Evolutionary conservation across 2,797 vertebrate genomes (phyloP), one percentile per base, ranked within the genome.

Genomic region (Bovichtus diacanthus): DNA sequence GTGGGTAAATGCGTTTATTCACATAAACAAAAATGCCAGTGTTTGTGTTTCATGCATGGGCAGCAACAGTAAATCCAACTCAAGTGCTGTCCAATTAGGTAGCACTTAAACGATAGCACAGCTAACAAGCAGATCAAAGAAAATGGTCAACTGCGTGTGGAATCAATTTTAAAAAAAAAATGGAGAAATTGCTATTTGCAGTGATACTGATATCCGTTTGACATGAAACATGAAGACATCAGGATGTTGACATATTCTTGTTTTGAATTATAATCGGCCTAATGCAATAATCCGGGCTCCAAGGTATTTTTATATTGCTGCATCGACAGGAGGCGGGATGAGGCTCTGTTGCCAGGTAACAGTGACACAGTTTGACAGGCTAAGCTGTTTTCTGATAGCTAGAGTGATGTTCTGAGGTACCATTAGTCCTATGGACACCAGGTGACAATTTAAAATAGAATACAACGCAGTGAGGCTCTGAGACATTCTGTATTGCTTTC

Each of bases 291-390:
- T 41, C 2, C n/a, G 1, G 25, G 16, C 34, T 55, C 5, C 9
- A 36, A 51, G 21, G 16, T 39, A 23, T 21, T n/a, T 18, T 43
- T 19, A 7, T 41, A 11, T 3, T 39, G 27, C n/a, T 50, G 23
- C 62, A 59, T 44, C 43, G 25, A 56, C 34, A 12, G 16, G 16
- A 64, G 15, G 16, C 5, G 1, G 51, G 31, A 47, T 50, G 51
- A 70, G 59, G 10, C 72, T 36, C 36, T 62, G 86, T 87, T 90
- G 82, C 86, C 83, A 81, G 80, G 86, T 86, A 90, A 89, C 85
- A 65, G 41, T 54, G 50, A 62, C 63, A 76, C 15, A 56, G 46
- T 21, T 29, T 43, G 43, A 81, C 62, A 13, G 27, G 66, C 15
- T 64, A 21, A 23, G 60, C 2, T 50, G 61, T 47, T 27, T 21